phyloP scores from a whole-genome alignment of 2,797 vertebrate genomes.

The Mustela erminea region DNA sequence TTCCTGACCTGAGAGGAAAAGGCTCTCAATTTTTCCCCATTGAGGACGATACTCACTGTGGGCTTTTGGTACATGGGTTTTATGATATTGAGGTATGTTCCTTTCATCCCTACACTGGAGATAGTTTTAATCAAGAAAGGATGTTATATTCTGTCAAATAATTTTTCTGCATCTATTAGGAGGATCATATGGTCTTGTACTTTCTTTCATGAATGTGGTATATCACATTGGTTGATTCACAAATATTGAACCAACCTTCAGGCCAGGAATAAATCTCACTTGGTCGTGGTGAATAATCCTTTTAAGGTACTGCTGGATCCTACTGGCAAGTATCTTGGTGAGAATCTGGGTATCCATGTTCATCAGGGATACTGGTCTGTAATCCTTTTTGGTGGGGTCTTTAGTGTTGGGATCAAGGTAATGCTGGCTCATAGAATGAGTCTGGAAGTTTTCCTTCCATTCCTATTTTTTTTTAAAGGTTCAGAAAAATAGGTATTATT shows the following conservation, averaged over 20 bases:
- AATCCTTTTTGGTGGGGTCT: not conserved
- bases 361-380: not conserved
- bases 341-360: not conserved
- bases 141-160: not conserved
- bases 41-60: not conserved
- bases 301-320: not conserved
- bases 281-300: not conserved
- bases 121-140: not conserved
- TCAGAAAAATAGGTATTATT: not conserved
- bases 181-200: not conserved
- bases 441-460: not conserved
- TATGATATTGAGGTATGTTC: not conserved
- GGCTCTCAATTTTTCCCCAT: not conserved
- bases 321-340: not conserved
- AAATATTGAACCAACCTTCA: not conserved
- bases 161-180: not conserved
- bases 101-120: not conserved
- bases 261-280: not conserved
- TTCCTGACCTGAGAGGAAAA: not conserved
- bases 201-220: not conserved
- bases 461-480: not conserved
- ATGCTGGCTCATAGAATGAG: not conserved
- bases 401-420: not conserved
- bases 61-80: not conserved
- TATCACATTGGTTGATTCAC: not conserved